A percentile compares a stretch with the other conserved stretches of the same genome.
Evolutionary conservation across 2,888 invertebrate species (phyloP).

Genomic region (Empis livida): DNA sequence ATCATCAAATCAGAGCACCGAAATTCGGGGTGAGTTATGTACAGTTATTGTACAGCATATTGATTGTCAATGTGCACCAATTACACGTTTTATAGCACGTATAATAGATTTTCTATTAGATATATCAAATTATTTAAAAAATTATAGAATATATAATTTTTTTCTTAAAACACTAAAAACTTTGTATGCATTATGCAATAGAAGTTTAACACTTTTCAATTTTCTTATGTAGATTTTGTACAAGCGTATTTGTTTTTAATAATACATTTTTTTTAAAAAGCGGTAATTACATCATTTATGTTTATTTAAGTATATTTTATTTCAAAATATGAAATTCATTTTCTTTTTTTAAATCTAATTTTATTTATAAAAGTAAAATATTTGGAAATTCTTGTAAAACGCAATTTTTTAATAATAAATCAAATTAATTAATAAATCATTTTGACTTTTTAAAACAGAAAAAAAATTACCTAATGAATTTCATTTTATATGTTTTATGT

Average conservation of each 20-base stretch:
- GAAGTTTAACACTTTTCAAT: neutral
- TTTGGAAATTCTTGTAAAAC: too few species aligned
- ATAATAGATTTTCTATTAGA: constrained; percentile 31
- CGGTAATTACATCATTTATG: neutral
- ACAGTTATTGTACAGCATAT: constrained; percentile 11
- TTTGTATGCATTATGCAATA: constrained; percentile 21
- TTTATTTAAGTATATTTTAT: neutral
- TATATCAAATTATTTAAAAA: constrained; percentile 27
- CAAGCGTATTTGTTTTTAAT: neutral
- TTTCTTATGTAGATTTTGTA: neutral
- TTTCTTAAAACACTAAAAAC: constrained; percentile 24
- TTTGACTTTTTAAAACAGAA: too few species aligned
- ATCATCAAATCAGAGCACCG: constrained; percentile 42
- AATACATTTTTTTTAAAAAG: neutral
- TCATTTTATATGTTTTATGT: too few species aligned
- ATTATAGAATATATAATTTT: constrained; percentile 30
- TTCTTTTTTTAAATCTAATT: neutral
- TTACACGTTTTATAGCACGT: constrained; percentile 33
- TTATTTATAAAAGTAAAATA: too few species aligned
- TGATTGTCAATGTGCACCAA: constrained; percentile 34
- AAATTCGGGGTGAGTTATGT: constrained; percentile 45
- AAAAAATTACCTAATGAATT: too few species aligned
- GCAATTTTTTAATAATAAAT: too few species aligned
- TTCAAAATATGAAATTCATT: too few species aligned
- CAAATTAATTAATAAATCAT: too few species aligned